These are phyloP conservation scores for Polyodon spathula DNA, from an alignment of 2,113 vertebrate species.

Conservation along the genomic window DNA sequence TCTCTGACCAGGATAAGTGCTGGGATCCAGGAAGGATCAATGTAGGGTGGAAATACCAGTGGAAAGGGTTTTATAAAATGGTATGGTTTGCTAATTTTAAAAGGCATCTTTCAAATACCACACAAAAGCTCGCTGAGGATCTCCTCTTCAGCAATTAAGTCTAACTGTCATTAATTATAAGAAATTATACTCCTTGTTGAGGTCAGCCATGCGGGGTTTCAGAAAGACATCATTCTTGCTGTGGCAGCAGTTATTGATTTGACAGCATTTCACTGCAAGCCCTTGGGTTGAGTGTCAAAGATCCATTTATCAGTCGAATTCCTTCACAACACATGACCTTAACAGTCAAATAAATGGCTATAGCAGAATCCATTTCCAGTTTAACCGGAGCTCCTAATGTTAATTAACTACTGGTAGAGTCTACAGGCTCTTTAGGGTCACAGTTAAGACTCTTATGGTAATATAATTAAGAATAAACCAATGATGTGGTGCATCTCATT, in stretches of 20 bases:
- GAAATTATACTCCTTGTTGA: conserved; percentile 40
- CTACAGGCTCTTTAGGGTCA: conserved; percentile 49
- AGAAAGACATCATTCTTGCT: conserved; percentile 23
- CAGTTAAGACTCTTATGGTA: conserved; percentile 43
- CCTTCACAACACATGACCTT: conserved; percentile 44
- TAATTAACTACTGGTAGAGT: conserved; percentile 54
- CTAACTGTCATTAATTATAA: conserved; percentile 62
- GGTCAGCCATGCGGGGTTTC: conserved; percentile 36
- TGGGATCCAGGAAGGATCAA: no score
- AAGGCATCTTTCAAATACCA: not conserved
- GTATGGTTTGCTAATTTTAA: not conserved
- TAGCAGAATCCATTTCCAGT: conserved; percentile 35
- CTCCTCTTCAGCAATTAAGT: conserved; percentile 49
- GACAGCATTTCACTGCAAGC: conserved; percentile 62
- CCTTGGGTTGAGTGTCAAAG: conserved; percentile 61
- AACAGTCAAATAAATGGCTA: conserved; percentile 44
- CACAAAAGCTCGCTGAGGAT: conserved; percentile 24
- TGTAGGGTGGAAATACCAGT: no score
- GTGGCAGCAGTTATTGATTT: conserved; percentile 60
- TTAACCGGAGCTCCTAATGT: conserved; percentile 41
- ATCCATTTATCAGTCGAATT: conserved; percentile 63
- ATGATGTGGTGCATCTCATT: conserved; percentile 32
- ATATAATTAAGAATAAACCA: conserved; percentile 44
- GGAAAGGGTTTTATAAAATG: no score
- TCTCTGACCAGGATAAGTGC: no score